Percentiles rank a stretch among this genome's conserved stretches.
Conservation (phyloP, 1,140 invertebrate species). For the Ips nitidus region DNA sequence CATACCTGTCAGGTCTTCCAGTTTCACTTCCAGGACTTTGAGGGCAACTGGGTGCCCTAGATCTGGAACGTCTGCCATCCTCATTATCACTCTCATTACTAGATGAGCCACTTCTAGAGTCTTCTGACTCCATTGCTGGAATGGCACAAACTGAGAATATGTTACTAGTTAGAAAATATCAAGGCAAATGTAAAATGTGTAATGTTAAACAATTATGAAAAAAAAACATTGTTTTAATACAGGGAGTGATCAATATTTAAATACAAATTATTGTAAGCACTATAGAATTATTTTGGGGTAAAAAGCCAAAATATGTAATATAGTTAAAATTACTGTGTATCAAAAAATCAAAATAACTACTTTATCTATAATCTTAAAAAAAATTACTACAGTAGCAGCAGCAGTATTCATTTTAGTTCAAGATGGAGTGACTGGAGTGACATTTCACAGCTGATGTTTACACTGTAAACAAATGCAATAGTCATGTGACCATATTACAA, state of each 20-base stretch:
- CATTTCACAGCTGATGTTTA: too few relatives aligned
- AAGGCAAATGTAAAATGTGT: background rate
- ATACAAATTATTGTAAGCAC: background rate
- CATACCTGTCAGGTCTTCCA: slow-evolving; percentile 18
- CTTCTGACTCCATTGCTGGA: slow-evolving; percentile 48
- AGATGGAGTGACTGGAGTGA: too few relatives aligned
- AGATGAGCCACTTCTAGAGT: slow-evolving; percentile 49
- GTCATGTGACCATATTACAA: too few relatives aligned
- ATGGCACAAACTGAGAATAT: slow-evolving; percentile 17
- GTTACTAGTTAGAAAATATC: background rate
- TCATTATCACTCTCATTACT: slow-evolving; percentile 45
- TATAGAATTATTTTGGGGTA: background rate
- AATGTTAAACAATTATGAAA: background rate
- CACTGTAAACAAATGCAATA: too few relatives aligned
- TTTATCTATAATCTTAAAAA: too few relatives aligned
- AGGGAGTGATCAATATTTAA: background rate
- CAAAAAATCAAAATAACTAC: background rate
- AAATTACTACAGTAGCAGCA: too few relatives aligned
- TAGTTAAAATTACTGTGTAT: background rate
- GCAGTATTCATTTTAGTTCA: too few relatives aligned
- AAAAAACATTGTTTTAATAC: background rate
- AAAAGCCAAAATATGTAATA: background rate
- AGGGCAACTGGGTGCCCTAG: background rate
- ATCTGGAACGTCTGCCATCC: slow-evolving; percentile 13
- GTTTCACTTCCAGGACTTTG: slow-evolving; percentile 21